A percentile compares a stretch with the other conserved stretches of the same genome.
Evolutionary conservation across 1,140 invertebrate species (phyloP).

Genomic region (Drosophila kanapiae): DNA sequence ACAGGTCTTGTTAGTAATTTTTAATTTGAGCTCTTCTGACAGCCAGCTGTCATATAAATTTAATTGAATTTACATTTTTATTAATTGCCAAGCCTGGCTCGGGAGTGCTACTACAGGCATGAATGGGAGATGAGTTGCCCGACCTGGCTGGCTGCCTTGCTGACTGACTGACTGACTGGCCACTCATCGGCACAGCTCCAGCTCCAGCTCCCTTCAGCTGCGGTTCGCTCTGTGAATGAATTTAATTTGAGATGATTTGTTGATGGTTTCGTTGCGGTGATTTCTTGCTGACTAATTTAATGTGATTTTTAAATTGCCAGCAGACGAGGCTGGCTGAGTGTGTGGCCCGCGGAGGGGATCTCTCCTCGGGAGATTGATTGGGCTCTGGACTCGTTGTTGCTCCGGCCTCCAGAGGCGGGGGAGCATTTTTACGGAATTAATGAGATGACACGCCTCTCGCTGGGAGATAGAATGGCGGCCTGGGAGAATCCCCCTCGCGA

Average conservation of each 20-base stretch:
- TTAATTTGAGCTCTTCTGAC: constrained; percentile 85
- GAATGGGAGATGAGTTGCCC: constrained; percentile 62
- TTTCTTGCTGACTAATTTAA: constrained; percentile 84
- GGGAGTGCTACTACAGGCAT: constrained; percentile 49
- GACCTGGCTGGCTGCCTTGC: constrained; percentile 13
- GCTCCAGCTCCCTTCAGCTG: constrained; percentile 2
- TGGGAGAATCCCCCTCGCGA: constrained; percentile 5
- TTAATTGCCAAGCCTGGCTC: constrained; percentile 69
- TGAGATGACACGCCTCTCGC: constrained; percentile 66
- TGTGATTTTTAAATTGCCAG: constrained; percentile 83
- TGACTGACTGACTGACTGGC: constrained; percentile 30
- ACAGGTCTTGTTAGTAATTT: constrained; percentile 85
- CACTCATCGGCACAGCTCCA: constrained; percentile 41
- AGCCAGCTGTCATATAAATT: constrained; percentile 85
- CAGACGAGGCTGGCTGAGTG: constrained; percentile 56
- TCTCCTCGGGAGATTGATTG: constrained; percentile 65
- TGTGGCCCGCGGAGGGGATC: constrained; percentile 54
- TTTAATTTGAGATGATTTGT: constrained; percentile 84
- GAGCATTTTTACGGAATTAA: constrained; percentile 57
- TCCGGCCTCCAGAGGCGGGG: constrained; percentile 2
- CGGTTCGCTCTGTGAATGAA: constrained; percentile 68
- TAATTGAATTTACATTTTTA: constrained; percentile 86
- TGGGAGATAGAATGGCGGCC: constrained; percentile 12
- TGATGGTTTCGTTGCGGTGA: constrained; percentile 84
- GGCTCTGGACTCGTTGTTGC: constrained; percentile 14